These are phyloP conservation scores for Heliconius melpomene DNA, from an alignment of 1,140 invertebrate species.

Conservation along the genomic window DNA sequence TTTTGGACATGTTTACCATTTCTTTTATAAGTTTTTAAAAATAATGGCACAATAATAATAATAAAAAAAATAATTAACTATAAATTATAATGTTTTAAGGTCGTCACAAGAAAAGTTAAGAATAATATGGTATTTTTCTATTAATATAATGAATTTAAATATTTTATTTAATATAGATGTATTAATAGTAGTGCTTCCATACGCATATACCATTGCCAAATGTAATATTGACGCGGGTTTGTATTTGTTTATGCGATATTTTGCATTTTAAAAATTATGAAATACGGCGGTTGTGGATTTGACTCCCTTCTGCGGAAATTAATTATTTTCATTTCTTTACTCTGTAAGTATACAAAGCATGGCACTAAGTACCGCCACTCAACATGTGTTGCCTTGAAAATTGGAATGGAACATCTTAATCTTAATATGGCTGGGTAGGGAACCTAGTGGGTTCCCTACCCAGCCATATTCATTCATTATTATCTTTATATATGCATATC, in stretches of 20 bases:
- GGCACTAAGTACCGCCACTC: too few relatives aligned
- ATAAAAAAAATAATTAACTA: neutral
- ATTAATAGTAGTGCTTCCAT: conserved; percentile 36
- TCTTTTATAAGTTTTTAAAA: conserved; percentile 6
- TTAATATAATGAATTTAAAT: conserved; percentile 27
- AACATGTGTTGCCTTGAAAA: too few relatives aligned
- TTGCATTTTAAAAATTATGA: neutral
- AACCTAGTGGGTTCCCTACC: too few relatives aligned
- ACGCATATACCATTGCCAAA: conserved; percentile 32
- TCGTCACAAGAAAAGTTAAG: conserved; percentile 17
- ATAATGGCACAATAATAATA: conserved; percentile 28
- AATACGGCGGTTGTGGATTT: too few relatives aligned
- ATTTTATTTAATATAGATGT: conserved; percentile 26
- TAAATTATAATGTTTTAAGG: conserved; percentile 16
- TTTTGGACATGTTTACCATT: conserved; percentile 27
- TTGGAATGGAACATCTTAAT: too few relatives aligned
- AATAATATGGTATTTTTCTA: conserved; percentile 25
- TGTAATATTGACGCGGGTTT: conserved; percentile 18
- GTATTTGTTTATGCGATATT: neutral
- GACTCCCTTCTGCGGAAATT: too few relatives aligned
- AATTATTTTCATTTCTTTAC: too few relatives aligned
- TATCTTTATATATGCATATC: neutral
- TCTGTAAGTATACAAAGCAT: too few relatives aligned
- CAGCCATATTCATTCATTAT: too few relatives aligned
- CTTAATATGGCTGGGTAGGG: too few relatives aligned